Evolutionary conservation across 2,113 vertebrate genomes (phyloP), one percentile per base, ranked within the genome.

Genomic region (Morone saxatilis): DNA sequence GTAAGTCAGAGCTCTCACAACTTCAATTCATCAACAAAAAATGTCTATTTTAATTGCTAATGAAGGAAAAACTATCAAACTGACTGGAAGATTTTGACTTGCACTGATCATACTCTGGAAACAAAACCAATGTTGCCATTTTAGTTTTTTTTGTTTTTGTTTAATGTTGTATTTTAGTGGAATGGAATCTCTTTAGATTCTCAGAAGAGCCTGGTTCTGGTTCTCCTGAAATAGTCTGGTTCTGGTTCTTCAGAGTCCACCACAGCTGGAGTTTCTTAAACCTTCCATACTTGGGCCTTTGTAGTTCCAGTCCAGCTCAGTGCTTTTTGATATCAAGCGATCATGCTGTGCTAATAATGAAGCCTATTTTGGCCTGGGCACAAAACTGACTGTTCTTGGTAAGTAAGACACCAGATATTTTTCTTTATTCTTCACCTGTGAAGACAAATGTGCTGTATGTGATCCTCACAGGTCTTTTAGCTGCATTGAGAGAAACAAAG

Each of bases 351-450:
- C 38, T 13, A 19, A 7, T 8, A 4, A 62, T 94, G 66, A 92
- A 88, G 80, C 93, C 0, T 60, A 94, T 47, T 96, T 96, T 0
- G 94, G 88, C 11, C 5, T 48, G 1, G 89, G 87, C 54, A 94
- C 89, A 12, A 93, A 92, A 73, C 77, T 93, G 56, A 92, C 82
- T 0, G 90, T 93, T 57, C 0, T 83, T 31, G 66, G 73, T 71
- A 7, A 83, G 73, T 40, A 22, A 51, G 2, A 50, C 4, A 31
- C 3, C 31, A 6, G 3, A 51, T 48, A 51, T 75, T 50, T 31
- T 31, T 31, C 31, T 31, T 13, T 50, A 13, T 36, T 62, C 4
- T 40, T 38, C 5, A 38, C 31, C 25, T 4, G 11, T 48, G 13
- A 22, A 61, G 12, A 4, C 14, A 61, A 20, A 51, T 57, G 17